These are phyloP conservation scores for Alsophila aescularia DNA, from an alignment of 2,888 invertebrate species.

Conservation along the genomic window DNA sequence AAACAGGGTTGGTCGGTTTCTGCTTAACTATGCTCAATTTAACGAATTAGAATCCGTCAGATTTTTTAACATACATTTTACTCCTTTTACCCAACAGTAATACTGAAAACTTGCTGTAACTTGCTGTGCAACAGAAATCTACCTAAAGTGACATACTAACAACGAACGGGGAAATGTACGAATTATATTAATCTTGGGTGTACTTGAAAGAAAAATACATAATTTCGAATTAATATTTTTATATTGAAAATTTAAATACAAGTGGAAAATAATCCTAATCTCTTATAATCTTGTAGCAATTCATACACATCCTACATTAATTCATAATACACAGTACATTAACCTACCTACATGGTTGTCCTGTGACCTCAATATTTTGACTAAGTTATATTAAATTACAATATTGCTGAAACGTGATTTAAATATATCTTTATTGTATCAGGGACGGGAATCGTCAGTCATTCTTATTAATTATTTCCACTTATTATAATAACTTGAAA, in stretches of 20 bases:
- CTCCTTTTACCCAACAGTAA: too few species aligned
- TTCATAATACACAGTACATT: constrained; percentile 61
- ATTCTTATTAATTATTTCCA: constrained; percentile 41
- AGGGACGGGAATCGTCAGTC: constrained; percentile 60
- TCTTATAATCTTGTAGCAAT: constrained; percentile 48
- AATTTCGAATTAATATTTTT: constrained; percentile 63
- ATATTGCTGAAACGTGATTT: constrained; percentile 40
- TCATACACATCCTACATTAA: constrained; percentile 51
- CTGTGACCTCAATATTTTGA: constrained; percentile 55
- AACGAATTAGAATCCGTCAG: too few species aligned
- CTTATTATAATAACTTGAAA: constrained; percentile 39
- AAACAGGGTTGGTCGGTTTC: too few species aligned
- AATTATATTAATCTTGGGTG: not conserved
- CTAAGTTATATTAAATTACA: constrained; percentile 53
- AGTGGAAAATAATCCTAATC: constrained; percentile 63
- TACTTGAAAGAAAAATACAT: constrained; percentile 9
- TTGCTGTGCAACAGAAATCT: not conserved
- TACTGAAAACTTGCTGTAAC: too few species aligned
- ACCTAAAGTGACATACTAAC: not conserved
- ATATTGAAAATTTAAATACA: constrained; percentile 79
- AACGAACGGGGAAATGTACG: not conserved
- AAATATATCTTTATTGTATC: constrained; percentile 39
- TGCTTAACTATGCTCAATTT: too few species aligned
- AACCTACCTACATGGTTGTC: constrained; percentile 26
- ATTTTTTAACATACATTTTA: too few species aligned